Evolutionary conservation across 1,140 invertebrate genomes (phyloP), one percentile per base, ranked within the genome.

Genomic region (Tenebrio molitor): DNA sequence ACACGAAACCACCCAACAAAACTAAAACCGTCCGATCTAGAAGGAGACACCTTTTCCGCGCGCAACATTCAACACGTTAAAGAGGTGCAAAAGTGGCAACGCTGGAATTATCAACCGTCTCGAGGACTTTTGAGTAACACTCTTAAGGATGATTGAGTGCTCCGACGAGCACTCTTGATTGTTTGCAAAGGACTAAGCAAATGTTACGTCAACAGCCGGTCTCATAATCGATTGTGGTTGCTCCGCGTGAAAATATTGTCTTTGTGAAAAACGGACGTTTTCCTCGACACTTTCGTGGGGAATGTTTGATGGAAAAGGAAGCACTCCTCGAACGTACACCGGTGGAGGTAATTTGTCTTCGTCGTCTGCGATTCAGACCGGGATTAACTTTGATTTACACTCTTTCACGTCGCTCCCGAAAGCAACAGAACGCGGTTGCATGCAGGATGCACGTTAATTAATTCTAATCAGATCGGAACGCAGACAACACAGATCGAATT

Each of bases 341-440:
- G 63, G 16, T 29, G 1, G 23, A 63, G 71, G 65, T 68, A 64
- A 74, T 74, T 74, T 74, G 72, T 74, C 72, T 74, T 74, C 44
- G 72, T 74, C 72, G 72, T 65, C 72, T 70, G 41, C 67, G 69
- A 39, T 69, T 69, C 72, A 70, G 68, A 67, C 58, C 23, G 39
- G 72, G 72, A 70, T 74, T 74, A 70, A 41, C 72, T 53, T 69
- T 74, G 72, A 74, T 74, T 74, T 70, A 66, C 72, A 42, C 68
- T 33, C 69, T 46, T 70, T 21, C 16, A 19, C 66, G 53, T 62
- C n/a, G 21, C 6, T 29, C 23, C 14, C 10, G 4, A 12, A 7
- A 12, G 36, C 12, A 3, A 29, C 50, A 58, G n/a, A 58, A 29
- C n/a, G n/a, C 23, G 21, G 15, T 58, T n/a, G 50, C 44, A 50